A percentile compares a stretch with the other conserved stretches of the same genome.
Conservation (phyloP, 2,888 invertebrate species). For the Rhingia campestris region DNA sequence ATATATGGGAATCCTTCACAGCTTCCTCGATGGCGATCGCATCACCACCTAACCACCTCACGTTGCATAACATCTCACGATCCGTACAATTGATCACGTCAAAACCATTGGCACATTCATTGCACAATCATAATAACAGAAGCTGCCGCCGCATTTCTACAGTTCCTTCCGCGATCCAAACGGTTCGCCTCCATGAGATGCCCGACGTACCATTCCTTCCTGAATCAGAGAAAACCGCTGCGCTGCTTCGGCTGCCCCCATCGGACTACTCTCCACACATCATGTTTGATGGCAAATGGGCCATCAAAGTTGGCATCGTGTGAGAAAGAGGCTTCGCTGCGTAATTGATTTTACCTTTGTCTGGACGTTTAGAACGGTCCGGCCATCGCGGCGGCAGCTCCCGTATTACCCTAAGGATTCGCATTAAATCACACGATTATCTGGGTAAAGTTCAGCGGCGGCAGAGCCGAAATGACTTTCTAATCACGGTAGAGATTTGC, state of each 20-base stretch:
- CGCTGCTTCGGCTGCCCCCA: slow-evolving; percentile 2
- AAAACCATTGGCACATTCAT: slow-evolving; percentile 73
- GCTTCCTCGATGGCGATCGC: slow-evolving; percentile 61
- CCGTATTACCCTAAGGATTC: slow-evolving; percentile 57
- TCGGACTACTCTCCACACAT: slow-evolving; percentile 8
- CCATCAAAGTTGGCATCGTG: slow-evolving; percentile 40
- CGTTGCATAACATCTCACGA: slow-evolving; percentile 66
- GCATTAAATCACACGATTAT: slow-evolving; percentile 43
- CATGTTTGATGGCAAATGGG: slow-evolving; percentile 32
- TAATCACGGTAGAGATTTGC: slow-evolving; percentile 46
- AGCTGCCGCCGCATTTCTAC: slow-evolving; percentile 52
- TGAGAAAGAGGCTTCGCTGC: slow-evolving; percentile 23
- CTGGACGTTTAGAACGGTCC: not conserved
- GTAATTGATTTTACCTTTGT: slow-evolving; percentile 8
- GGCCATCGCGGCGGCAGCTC: slow-evolving; percentile 18
- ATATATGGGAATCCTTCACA: slow-evolving; percentile 64
- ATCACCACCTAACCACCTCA: slow-evolving; percentile 42
- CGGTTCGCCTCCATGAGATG: slow-evolving; percentile 10
- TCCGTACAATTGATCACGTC: slow-evolving; percentile 72
- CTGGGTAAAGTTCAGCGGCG: slow-evolving; percentile 28
- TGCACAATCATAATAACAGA: slow-evolving; percentile 72
- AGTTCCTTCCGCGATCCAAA: slow-evolving; percentile 71
- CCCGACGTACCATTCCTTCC: slow-evolving; percentile 22
- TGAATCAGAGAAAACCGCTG: slow-evolving; percentile 5
- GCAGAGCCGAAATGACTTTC: slow-evolving; percentile 45